phyloP scores from a whole-genome alignment of 2,113 vertebrate species.

The Podarcis raffonei region DNA sequence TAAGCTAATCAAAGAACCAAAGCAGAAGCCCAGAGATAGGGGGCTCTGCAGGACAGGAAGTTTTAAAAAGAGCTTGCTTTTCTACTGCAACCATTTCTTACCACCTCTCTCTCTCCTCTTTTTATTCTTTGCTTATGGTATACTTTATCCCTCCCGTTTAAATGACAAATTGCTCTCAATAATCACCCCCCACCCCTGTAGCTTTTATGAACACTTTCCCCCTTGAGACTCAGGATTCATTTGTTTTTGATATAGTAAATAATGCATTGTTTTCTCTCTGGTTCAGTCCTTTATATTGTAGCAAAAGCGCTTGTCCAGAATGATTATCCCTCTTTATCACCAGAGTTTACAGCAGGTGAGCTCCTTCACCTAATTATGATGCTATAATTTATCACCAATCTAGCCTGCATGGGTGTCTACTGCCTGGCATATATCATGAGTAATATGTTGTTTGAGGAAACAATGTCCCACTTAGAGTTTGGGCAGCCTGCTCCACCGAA shows the following conservation, averaged over 20 bases:
- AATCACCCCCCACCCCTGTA: constrained; percentile 40
- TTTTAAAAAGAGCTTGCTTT: constrained; percentile 22
- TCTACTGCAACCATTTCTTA: constrained; percentile 34
- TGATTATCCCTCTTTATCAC: constrained; percentile 4
- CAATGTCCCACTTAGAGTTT: constrained; percentile 67
- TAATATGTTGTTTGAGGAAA: constrained; percentile 57
- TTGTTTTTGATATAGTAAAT: constrained; percentile 59
- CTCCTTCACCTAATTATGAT: constrained; percentile 48
- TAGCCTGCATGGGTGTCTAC: constrained; percentile 53
- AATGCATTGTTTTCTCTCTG: constrained; percentile 18
- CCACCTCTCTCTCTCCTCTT: background rate
- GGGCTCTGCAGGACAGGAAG: constrained; percentile 65
- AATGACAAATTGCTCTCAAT: constrained; percentile 63
- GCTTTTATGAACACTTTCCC: constrained; percentile 54
- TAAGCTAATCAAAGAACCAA: constrained; percentile 24
- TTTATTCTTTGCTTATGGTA: constrained; percentile 43
- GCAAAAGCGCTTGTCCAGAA: constrained; percentile 22
- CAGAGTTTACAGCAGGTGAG: constrained; percentile 32
- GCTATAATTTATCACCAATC: constrained; percentile 45
- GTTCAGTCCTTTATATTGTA: background rate
- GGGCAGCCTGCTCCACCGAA: constrained; percentile 10
- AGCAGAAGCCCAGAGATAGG: constrained; percentile 50
- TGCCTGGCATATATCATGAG: constrained; percentile 47
- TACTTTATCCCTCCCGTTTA: constrained; percentile 53
- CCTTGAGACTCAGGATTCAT: constrained; percentile 46